These are phyloP conservation scores for Melanophora roralis DNA, from an alignment of 2,888 invertebrate species.

Conservation along the genomic window DNA sequence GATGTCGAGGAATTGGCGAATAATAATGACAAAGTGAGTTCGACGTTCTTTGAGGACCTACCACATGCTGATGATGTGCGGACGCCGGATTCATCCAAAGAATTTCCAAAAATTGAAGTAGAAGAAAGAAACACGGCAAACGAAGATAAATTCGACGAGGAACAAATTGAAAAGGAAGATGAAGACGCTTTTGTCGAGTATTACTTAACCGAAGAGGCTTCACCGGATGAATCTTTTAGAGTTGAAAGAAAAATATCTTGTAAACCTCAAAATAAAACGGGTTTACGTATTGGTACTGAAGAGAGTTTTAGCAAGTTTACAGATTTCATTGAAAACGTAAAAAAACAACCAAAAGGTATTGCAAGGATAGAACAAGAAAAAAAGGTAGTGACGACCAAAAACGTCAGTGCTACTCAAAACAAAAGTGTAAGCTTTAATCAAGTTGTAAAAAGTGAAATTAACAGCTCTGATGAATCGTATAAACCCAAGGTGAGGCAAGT, in stretches of 20 bases:
- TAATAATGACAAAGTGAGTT: constrained; percentile 12
- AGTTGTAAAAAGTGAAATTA: neutral
- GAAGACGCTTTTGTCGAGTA: constrained; percentile 42
- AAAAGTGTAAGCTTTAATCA: too few relatives aligned
- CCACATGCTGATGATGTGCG: constrained; percentile 21
- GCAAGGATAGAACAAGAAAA: neutral
- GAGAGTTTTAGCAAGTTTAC: neutral
- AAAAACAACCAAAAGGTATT: neutral
- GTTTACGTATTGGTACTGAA: neutral
- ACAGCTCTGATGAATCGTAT: neutral
- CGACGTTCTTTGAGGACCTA: constrained; percentile 38
- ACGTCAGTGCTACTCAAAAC: neutral
- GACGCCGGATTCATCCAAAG: constrained; percentile 5
- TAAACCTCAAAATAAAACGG: neutral
- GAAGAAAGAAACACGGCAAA: constrained; percentile 33
- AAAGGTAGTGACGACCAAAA: neutral
- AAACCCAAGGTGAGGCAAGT: constrained; percentile 9
- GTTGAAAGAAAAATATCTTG: neutral
- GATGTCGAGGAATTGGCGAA: neutral
- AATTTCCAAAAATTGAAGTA: constrained; percentile 26
- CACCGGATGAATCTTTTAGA: constrained; percentile 11
- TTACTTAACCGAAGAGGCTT: constrained; percentile 32
- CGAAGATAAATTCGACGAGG: constrained; percentile 42
- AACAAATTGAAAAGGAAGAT: constrained; percentile 39
- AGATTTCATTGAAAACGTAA: neutral